These are phyloP conservation scores for Dorcus parallelipipedus DNA, from an alignment of 2,888 invertebrate genomes.

Conservation along the genomic window DNA sequence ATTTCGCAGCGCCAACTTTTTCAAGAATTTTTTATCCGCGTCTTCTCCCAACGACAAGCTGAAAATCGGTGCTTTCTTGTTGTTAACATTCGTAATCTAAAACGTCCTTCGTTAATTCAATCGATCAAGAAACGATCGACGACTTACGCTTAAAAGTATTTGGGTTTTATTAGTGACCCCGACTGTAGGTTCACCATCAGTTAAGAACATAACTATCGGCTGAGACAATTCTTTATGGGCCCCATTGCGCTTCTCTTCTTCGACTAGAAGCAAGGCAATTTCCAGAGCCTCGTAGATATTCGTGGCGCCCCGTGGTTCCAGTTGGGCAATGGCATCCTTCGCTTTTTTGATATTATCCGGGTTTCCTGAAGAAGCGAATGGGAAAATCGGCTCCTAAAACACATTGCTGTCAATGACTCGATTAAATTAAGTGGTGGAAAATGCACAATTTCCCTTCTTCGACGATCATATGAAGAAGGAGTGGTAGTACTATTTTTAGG, in stretches of 20 bases:
- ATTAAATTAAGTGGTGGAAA: neutral
- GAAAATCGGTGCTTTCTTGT: slow-evolving; percentile 53
- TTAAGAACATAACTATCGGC: slow-evolving; percentile 64
- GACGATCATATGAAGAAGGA: neutral
- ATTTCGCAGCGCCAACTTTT: slow-evolving; percentile 63
- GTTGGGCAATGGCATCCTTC: slow-evolving; percentile 54
- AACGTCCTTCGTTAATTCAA: neutral
- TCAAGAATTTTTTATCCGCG: slow-evolving; percentile 64
- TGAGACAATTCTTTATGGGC: slow-evolving; percentile 44
- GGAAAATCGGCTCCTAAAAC: slow-evolving; percentile 20
- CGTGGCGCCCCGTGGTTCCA: slow-evolving; percentile 60
- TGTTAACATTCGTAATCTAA: slow-evolving; percentile 16
- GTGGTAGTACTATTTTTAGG: neutral
- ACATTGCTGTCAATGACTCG: no score
- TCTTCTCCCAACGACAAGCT: slow-evolving; percentile 68
- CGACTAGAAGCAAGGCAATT: slow-evolving; percentile 47
- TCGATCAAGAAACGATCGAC: slow-evolving; percentile 34
- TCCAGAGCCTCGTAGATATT: slow-evolving; percentile 65
- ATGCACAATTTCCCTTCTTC: neutral
- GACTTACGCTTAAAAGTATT: slow-evolving; percentile 53
- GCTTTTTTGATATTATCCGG: slow-evolving; percentile 58
- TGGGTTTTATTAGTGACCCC: slow-evolving; percentile 52
- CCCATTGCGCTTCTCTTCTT: slow-evolving; percentile 3
- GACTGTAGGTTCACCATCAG: slow-evolving; percentile 64
- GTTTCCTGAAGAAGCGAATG: slow-evolving; percentile 55